A percentile compares a stretch with the other conserved stretches of the same genome.
These are phyloP conservation scores for Karalla daura DNA, from an alignment of 2,797 vertebrate genomes.

Conservation along the genomic window DNA sequence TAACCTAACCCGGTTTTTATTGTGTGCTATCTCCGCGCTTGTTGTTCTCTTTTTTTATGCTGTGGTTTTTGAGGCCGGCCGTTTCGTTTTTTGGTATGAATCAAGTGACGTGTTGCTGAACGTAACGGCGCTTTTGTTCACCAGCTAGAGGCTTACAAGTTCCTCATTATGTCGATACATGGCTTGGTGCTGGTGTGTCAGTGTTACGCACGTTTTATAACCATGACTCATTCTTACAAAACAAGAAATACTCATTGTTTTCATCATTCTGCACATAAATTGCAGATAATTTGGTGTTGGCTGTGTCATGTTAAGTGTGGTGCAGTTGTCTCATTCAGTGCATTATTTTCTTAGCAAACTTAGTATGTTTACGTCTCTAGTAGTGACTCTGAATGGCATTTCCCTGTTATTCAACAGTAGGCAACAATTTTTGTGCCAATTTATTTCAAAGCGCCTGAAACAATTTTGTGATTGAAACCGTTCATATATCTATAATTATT, in stretches of 20 bases:
- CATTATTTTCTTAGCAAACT: slow-evolving; percentile 41
- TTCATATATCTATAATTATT: no score
- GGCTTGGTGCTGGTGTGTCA: slow-evolving; percentile 85
- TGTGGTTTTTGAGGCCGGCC: slow-evolving; percentile 68
- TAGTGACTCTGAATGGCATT: slow-evolving; percentile 49
- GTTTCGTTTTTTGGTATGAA: slow-evolving; percentile 68
- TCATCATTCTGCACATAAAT: slow-evolving; percentile 29
- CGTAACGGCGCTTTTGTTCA: slow-evolving; percentile 67
- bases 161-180: slow-evolving; percentile 65
- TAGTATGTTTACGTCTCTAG: slow-evolving; percentile 25
- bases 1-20: slow-evolving; percentile 60
- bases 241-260: slow-evolving; percentile 34
- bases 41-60: slow-evolving; percentile 61
- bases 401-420: slow-evolving; percentile 60
- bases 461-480: no score
- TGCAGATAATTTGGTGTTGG: slow-evolving; percentile 50
- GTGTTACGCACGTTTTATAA: slow-evolving; percentile 78
- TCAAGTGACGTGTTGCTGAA: slow-evolving; percentile 75
- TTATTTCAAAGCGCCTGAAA: slow-evolving; percentile 12
- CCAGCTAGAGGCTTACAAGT: slow-evolving; percentile 66
- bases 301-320: slow-evolving; percentile 61
- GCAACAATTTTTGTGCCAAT: slow-evolving; percentile 11
- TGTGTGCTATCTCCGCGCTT: slow-evolving; percentile 67
- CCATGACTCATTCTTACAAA: slow-evolving; percentile 43
- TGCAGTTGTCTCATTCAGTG: slow-evolving; percentile 24